Percentiles rank a stretch among this genome's conserved stretches.
phyloP scores from a whole-genome alignment of 2,888 invertebrate species.

The Matsumyia berberina region DNA sequence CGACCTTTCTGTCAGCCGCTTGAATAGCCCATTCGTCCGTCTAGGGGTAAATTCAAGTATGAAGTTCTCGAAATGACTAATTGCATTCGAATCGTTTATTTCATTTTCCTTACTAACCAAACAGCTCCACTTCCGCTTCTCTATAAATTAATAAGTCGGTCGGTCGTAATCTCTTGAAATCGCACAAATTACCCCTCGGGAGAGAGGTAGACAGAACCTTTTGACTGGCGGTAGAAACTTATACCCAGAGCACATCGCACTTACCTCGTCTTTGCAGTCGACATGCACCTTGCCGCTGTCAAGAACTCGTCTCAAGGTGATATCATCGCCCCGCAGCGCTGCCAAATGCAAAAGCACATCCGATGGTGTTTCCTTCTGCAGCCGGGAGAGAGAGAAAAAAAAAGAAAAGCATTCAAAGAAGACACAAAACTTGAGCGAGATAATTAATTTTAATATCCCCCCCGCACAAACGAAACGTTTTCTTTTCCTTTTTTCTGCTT shows the following conservation, averaged over 20 bases:
- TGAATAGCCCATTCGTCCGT: constrained; percentile 12
- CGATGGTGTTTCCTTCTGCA: constrained; percentile 95
- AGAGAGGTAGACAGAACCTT: not conserved
- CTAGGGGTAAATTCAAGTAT: not conserved
- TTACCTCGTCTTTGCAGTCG: constrained; percentile 96
- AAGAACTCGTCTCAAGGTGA: constrained; percentile 90
- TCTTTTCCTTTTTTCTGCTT: not conserved
- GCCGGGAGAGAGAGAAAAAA: constrained; percentile 66
- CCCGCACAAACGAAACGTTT: constrained; percentile 19
- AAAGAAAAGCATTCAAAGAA: constrained; percentile 56
- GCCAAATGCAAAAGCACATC: constrained; percentile 97
- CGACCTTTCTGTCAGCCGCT: constrained; percentile 3
- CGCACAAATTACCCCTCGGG: constrained; percentile 6
- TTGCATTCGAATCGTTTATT: constrained; percentile 41
- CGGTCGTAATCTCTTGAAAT: constrained; percentile 19
- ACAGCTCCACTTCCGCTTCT: constrained; percentile 32
- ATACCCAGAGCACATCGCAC: constrained; percentile 64
- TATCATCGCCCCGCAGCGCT: constrained; percentile 93
- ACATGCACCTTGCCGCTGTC: constrained; percentile 97
- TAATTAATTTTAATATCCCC: constrained; percentile 62
- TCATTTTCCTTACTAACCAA: constrained; percentile 27
- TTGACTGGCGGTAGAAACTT: not conserved
- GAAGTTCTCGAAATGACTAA: constrained; percentile 33
- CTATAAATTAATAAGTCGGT: constrained; percentile 48
- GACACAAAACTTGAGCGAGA: constrained; percentile 47